phyloP scores from a whole-genome alignment of 2,113 vertebrate species.

The Poeciliopsis prolifica region DNA sequence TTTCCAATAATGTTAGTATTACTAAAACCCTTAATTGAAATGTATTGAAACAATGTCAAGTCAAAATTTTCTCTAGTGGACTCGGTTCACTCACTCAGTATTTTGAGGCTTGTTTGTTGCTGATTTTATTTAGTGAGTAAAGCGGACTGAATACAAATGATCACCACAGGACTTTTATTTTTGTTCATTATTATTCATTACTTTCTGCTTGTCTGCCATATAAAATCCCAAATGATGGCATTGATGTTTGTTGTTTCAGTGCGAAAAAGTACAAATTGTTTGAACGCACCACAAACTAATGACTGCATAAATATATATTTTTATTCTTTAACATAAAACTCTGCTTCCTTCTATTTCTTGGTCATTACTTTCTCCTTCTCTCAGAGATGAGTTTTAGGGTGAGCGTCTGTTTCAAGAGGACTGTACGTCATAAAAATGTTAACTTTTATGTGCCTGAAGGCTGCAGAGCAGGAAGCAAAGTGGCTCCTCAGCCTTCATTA shows the following conservation, averaged over 20 bases:
- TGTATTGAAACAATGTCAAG: too few species aligned
- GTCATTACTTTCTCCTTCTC: constrained; percentile 23
- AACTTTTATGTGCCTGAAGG: constrained; percentile 22
- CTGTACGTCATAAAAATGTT: constrained; percentile 8
- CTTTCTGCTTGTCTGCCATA: neutral
- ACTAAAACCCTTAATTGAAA: too few species aligned
- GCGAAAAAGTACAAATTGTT: neutral
- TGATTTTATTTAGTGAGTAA: neutral
- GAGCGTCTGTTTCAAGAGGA: constrained; percentile 44
- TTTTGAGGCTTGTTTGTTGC: too few species aligned
- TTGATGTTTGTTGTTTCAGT: neutral
- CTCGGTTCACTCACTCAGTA: too few species aligned
- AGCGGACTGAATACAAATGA: neutral
- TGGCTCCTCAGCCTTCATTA: constrained; percentile 46
- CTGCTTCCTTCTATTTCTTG: constrained; percentile 33
- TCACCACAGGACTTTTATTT: neutral
- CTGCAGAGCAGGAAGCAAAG: constrained; percentile 20
- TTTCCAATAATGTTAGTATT: too few species aligned
- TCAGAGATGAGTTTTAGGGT: constrained; percentile 9
- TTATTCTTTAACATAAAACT: neutral
- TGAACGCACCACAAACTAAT: neutral
- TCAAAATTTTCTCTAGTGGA: too few species aligned
- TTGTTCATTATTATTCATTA: neutral
- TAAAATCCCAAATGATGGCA: neutral
- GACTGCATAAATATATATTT: constrained; percentile 7